phyloP scores from a whole-genome alignment of 2,888 invertebrate species.

The Anaspis maculata region DNA sequence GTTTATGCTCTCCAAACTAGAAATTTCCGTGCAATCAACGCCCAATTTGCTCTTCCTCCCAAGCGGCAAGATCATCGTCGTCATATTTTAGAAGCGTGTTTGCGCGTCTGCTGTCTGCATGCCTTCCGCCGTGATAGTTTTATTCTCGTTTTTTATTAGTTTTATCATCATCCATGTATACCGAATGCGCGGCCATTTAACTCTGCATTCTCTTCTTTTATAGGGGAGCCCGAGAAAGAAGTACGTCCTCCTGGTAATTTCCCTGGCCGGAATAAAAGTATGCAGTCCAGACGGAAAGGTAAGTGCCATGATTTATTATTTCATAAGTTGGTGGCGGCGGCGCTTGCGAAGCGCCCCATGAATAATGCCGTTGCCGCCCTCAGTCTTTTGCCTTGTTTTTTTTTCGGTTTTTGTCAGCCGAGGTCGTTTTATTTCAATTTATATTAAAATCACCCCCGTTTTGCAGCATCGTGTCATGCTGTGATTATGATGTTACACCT shows the following conservation, averaged over 20 bases:
- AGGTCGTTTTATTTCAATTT: constrained; percentile 15
- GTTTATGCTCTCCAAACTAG: no score
- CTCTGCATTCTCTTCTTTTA: constrained; percentile 35
- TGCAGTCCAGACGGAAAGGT: constrained; percentile 79
- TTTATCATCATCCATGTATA: no score
- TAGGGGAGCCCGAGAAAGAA: constrained; percentile 60
- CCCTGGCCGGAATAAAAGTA: constrained; percentile 72
- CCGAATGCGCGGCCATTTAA: no score
- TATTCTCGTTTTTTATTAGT: no score
- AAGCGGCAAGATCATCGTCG: no score
- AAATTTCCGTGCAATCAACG: no score
- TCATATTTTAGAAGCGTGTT: no score
- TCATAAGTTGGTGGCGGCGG: constrained; percentile 14
- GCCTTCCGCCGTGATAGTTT: no score
- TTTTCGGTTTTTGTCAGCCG: neutral
- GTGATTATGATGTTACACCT: no score
- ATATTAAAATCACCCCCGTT: constrained; percentile 10
- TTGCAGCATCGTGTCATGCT: no score
- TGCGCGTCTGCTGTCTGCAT: no score
- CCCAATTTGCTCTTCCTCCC: no score
- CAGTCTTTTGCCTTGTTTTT: neutral
- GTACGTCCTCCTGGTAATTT: constrained; percentile 64
- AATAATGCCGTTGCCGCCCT: constrained; percentile 9
- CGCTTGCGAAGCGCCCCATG: constrained; percentile 10
- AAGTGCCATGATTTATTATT: constrained; percentile 29